These are phyloP conservation scores for Sclerodermus sp. DNA, from an alignment of 2,888 invertebrate species.

Conservation along the genomic window DNA sequence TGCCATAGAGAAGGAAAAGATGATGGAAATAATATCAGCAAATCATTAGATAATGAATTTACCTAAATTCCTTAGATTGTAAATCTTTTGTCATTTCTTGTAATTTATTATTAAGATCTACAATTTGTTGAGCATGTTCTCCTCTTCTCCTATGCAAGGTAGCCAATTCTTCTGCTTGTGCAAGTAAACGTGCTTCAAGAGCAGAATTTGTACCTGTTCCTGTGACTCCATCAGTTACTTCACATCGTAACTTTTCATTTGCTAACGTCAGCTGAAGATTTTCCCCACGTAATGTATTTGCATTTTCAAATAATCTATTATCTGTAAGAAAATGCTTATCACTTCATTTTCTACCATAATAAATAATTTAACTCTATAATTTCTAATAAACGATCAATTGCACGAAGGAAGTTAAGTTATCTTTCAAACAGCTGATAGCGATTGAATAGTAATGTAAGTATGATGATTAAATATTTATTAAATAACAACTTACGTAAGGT, in stretches of 20 bases:
- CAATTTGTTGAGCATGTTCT: conserved; percentile 91
- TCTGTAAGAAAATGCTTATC: conserved; percentile 69
- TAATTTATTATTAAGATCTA: conserved; percentile 82
- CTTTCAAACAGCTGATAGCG: no score
- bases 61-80: conserved; percentile 74
- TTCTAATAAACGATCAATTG: not conserved
- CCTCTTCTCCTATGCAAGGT: conserved; percentile 86
- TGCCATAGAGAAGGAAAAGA: not conserved
- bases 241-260: conserved; percentile 77
- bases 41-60: no score
- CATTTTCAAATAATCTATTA: conserved; percentile 82
- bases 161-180: conserved; percentile 90
- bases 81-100: conserved; percentile 83
- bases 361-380: not conserved
- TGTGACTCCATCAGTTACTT: conserved; percentile 57
- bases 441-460: no score
- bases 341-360: not conserved
- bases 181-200: conserved; percentile 82
- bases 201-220: conserved; percentile 69
- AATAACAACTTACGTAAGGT: conserved; percentile 71
- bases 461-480: not conserved
- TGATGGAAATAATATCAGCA: not conserved
- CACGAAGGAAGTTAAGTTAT: no score
- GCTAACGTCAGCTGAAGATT: conserved; percentile 84
- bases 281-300: conserved; percentile 77